phyloP scores from a whole-genome alignment of 1,140 invertebrate species.

The Brachystomella parvula region DNA sequence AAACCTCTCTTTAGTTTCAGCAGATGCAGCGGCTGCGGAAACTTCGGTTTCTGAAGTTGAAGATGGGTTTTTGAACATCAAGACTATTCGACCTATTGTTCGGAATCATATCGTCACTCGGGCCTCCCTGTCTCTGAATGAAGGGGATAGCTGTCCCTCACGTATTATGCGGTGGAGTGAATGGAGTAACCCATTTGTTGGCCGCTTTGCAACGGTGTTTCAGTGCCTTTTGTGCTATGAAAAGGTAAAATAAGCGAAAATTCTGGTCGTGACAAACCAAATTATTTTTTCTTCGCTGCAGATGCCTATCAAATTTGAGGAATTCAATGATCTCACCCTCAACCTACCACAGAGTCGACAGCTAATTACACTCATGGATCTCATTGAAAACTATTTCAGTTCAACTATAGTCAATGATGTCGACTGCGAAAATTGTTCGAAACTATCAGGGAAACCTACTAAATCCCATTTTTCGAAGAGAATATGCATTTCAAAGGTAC shows the following conservation, averaged over 20 bases:
- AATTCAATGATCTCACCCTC: constrained; percentile 78
- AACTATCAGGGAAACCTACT: constrained; percentile 40
- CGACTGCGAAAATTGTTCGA: constrained; percentile 66
- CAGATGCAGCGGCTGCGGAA: not conserved
- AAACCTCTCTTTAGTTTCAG: not conserved
- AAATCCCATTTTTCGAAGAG: constrained; percentile 63
- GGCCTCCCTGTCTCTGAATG: not conserved
- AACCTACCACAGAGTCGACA: constrained; percentile 55
- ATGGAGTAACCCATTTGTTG: constrained; percentile 15
- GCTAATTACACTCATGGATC: constrained; percentile 54
- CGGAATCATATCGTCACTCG: not conserved
- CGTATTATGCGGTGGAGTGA: no score
- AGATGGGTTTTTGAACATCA: not conserved
- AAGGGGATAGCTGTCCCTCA: not conserved
- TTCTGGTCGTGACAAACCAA: not conserved
- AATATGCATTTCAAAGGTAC: constrained; percentile 75
- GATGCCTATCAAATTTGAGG: constrained; percentile 56
- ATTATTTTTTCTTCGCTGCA: not conserved
- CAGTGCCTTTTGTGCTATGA: constrained; percentile 17
- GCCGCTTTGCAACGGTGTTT: constrained; percentile 10
- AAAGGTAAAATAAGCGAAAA: not conserved
- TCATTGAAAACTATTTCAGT: constrained; percentile 71
- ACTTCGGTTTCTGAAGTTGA: not conserved
- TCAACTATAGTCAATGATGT: constrained; percentile 76
- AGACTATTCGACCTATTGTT: not conserved